Evolutionary conservation across 2,888 invertebrate genomes (phyloP).

Genomic region (Drosophila anomelani): DNA sequence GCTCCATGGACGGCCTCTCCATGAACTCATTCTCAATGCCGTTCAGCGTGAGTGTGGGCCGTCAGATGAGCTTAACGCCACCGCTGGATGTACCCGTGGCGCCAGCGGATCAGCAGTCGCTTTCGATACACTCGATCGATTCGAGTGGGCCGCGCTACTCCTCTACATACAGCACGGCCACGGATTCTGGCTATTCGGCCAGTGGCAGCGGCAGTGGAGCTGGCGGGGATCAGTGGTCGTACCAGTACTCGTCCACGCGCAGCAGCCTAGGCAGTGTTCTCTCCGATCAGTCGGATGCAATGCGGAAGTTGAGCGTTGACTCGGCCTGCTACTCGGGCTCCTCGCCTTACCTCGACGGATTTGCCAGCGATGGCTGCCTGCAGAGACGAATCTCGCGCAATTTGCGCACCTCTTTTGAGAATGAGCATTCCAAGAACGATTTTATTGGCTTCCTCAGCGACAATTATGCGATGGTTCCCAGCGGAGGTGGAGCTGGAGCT

Average conservation of each 20-base stretch:
- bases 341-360: slow-evolving; percentile 72
- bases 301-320: slow-evolving; percentile 82
- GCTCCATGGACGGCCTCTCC: slow-evolving; percentile 83
- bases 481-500: slow-evolving; percentile 21
- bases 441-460: slow-evolving; percentile 84
- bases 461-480: slow-evolving; percentile 56
- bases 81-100: slow-evolving; percentile 82
- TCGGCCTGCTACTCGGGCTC: slow-evolving; percentile 79
- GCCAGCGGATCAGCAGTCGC: slow-evolving; percentile 66
- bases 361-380: slow-evolving; percentile 86
- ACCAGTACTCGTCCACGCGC: slow-evolving; percentile 83
- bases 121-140: slow-evolving; percentile 62
- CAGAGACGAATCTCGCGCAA: slow-evolving; percentile 87
- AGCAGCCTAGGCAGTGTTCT: slow-evolving; percentile 84
- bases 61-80: slow-evolving; percentile 79
- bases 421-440: slow-evolving; percentile 83
- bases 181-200: slow-evolving; percentile 85
- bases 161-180: slow-evolving; percentile 82
- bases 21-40: slow-evolving; percentile 84
- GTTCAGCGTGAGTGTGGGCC: slow-evolving; percentile 75
- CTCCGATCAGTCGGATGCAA: slow-evolving; percentile 81
- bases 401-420: slow-evolving; percentile 85
- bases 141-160: slow-evolving; percentile 77
- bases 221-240: slow-evolving; percentile 83
- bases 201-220: slow-evolving; percentile 62